Conservation (phyloP, 2,888 invertebrate species). For the Eledona agricola region DNA sequence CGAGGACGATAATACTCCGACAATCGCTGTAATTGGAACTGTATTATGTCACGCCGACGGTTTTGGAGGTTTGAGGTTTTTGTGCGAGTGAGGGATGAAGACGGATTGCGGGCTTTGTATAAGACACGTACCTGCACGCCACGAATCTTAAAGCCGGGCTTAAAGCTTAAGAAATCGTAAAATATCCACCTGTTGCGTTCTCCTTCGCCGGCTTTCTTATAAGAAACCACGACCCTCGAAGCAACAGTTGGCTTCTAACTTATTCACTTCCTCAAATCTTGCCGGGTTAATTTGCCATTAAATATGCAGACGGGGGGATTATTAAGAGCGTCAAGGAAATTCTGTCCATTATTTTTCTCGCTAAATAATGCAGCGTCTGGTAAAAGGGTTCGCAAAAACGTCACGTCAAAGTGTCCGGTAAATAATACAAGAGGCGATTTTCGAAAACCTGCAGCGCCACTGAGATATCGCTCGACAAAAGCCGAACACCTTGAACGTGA, state of each 20-base stretch:
- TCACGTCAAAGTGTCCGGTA: slow-evolving; percentile 27
- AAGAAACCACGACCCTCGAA: slow-evolving; percentile 33
- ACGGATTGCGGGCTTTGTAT: slow-evolving; percentile 15
- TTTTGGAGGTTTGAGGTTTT: slow-evolving; percentile 19
- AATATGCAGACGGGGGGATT: slow-evolving; percentile 21
- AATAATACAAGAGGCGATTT: too few species aligned
- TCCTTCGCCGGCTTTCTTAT: slow-evolving; percentile 42
- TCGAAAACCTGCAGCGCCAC: slow-evolving; percentile 13
- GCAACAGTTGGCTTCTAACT: slow-evolving; percentile 36
- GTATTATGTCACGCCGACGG: slow-evolving; percentile 36
- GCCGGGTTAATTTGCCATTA: slow-evolving; percentile 16
- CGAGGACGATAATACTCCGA: slow-evolving; percentile 18
- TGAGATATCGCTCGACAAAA: slow-evolving; percentile 4
- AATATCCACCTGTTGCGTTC: slow-evolving; percentile 51
- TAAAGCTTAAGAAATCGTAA: slow-evolving; percentile 43
- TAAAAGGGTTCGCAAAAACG: slow-evolving; percentile 34
- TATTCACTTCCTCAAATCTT: slow-evolving; percentile 33
- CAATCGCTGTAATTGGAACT: slow-evolving; percentile 27
- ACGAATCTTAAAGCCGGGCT: slow-evolving; percentile 7
- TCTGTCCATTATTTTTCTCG: slow-evolving; percentile 24
- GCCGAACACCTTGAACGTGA: slow-evolving; percentile 30
- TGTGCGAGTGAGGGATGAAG: slow-evolving; percentile 22
- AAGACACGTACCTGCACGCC: not conserved
- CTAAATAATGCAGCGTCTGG: slow-evolving; percentile 26
- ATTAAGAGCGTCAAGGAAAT: slow-evolving; percentile 25